phyloP scores from a whole-genome alignment of 2,888 invertebrate genomes.

The Rhabditoides inermis region DNA sequence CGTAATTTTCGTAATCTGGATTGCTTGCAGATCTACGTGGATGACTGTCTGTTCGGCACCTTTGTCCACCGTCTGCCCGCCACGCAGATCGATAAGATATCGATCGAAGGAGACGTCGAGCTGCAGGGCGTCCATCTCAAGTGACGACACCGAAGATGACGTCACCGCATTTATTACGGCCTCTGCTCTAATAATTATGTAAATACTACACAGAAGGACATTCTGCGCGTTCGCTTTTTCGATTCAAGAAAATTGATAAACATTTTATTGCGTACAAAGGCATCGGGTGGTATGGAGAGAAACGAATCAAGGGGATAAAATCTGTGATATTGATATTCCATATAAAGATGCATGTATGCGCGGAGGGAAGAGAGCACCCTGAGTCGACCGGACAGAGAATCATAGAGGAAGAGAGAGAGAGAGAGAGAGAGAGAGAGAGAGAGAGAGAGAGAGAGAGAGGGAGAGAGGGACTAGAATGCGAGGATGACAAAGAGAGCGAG shows the following conservation, averaged over 20 bases:
- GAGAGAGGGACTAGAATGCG: constrained; percentile 11
- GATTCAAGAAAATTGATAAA: too few relatives aligned
- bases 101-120: constrained; percentile 46
- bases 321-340: too few relatives aligned
- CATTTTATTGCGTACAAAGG: too few relatives aligned
- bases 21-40: constrained; percentile 34
- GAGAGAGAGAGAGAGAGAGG: constrained; percentile 2
- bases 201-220: too few relatives aligned
- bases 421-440: background rate
- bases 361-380: too few relatives aligned
- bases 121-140: constrained; percentile 50
- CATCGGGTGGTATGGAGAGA: too few relatives aligned
- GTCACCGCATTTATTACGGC: too few relatives aligned
- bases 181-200: too few relatives aligned
- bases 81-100: constrained; percentile 31
- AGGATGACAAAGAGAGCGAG: constrained; percentile 7
- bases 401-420: background rate
- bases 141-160: too few relatives aligned
- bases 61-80: constrained; percentile 42
- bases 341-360: too few relatives aligned
- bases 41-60: constrained; percentile 40
- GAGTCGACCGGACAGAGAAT: background rate
- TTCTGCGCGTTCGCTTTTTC: too few relatives aligned
- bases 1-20: background rate
- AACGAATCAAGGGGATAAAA: too few relatives aligned